Conservation (phyloP, 2,888 invertebrate genomes). For the Chironomus tentans region DNA sequence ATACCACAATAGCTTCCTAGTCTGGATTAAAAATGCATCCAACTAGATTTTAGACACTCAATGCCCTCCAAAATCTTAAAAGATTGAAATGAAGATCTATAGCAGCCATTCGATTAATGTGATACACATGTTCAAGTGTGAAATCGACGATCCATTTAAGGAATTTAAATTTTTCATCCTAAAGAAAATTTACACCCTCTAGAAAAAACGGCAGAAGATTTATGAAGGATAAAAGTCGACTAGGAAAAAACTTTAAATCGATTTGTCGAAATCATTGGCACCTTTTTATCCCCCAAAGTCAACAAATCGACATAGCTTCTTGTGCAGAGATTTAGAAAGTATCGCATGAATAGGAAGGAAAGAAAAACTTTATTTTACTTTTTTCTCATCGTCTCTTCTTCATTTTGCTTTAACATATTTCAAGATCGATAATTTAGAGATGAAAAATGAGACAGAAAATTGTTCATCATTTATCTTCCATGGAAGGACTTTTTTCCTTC, state of each 20-base stretch:
- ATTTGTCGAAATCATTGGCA: constrained; percentile 23
- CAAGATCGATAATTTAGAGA: neutral
- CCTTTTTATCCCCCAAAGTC: constrained; percentile 18
- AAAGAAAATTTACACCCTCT: neutral
- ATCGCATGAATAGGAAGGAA: neutral
- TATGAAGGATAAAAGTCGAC: no score
- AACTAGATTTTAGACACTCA: no score
- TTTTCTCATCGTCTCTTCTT: neutral
- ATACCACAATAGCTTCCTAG: no score
- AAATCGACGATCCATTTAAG: neutral
- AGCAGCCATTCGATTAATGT: no score
- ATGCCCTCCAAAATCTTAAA: no score
- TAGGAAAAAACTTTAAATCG: constrained; percentile 10
- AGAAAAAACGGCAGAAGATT: neutral
- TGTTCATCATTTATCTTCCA: constrained; percentile 11
- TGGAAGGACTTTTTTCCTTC: neutral
- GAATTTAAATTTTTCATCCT: neutral
- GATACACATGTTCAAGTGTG: neutral
- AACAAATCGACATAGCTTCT: constrained; percentile 2
- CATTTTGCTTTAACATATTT: neutral
- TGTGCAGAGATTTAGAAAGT: neutral
- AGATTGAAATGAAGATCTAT: no score
- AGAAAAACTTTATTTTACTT: neutral
- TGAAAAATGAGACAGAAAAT: constrained; percentile 21
- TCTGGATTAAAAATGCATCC: no score